A percentile compares a stretch with the other conserved stretches of the same genome.
phyloP scores from a whole-genome alignment of 2,888 invertebrate species.

The Oscheius sp. region DNA sequence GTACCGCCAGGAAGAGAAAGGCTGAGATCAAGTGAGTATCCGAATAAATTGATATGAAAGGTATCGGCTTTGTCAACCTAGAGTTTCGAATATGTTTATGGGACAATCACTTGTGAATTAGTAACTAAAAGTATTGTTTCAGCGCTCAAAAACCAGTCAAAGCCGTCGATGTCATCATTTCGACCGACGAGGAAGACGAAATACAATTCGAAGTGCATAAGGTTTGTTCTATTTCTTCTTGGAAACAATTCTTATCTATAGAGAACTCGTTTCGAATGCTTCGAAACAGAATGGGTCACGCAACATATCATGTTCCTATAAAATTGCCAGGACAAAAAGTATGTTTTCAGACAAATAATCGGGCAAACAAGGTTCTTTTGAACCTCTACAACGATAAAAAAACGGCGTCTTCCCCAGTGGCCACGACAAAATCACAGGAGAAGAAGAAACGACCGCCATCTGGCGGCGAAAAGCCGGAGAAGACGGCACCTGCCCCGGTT shows the following conservation, averaged over 20 bases:
- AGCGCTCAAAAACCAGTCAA: background rate
- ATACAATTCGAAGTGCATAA: conserved; percentile 37
- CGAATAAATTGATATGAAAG: no score
- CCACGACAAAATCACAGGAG: background rate
- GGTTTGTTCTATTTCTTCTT: conserved; percentile 12
- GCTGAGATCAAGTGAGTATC: conserved; percentile 16
- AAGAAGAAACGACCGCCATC: background rate
- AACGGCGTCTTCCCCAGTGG: background rate
- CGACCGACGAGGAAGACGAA: conserved; percentile 45
- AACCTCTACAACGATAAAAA: conserved; percentile 45
- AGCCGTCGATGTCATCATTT: conserved; percentile 25
- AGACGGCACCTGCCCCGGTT: conserved; percentile 8
- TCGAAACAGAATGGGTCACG: no score
- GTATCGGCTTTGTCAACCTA: no score
- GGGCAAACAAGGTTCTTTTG: conserved; percentile 52
- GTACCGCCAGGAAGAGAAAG: conserved; percentile 22
- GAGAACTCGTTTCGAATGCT: no score
- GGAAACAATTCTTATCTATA: no score
- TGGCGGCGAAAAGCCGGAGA: conserved; percentile 1
- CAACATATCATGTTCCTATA: no score
- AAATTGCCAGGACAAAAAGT: no score
- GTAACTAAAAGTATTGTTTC: background rate
- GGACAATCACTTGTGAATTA: background rate
- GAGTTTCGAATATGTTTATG: no score
- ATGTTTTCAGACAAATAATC: conserved; percentile 45